phyloP scores from a whole-genome alignment of 2,888 invertebrate species.

The Altica lythri region DNA sequence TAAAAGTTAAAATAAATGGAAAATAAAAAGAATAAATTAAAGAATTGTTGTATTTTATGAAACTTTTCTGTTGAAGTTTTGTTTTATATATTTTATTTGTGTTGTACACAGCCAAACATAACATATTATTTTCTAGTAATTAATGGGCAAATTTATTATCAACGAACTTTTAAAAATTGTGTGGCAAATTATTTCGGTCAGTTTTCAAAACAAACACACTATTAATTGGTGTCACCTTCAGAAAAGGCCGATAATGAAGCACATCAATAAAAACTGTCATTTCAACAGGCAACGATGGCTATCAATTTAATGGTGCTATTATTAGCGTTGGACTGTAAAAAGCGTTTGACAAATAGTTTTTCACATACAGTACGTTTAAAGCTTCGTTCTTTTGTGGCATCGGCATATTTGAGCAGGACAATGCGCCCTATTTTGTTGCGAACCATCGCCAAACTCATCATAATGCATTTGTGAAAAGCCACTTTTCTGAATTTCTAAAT shows the following conservation, averaged over 20 bases:
- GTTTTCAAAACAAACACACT: conserved; percentile 43
- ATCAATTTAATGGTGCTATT: conserved; percentile 25
- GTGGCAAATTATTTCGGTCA: conserved; percentile 34
- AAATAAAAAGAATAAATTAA: no score
- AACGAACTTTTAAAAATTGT: no score
- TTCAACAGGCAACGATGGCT: conserved; percentile 38
- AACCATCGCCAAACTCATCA: no score
- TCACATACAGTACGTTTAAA: conserved; percentile 4
- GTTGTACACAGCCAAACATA: no score
- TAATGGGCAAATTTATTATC: no score
- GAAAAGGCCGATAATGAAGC: conserved; percentile 41
- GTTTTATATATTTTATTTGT: no score
- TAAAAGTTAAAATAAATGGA: no score
- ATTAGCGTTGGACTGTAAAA: conserved; percentile 17
- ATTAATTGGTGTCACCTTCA: conserved; percentile 44
- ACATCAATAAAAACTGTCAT: conserved; percentile 43
- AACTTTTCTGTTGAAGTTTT: no score
- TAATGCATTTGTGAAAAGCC: no score
- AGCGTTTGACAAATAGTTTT: conserved; percentile 23
- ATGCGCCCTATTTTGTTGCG: not conserved
- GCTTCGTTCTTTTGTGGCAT: not conserved
- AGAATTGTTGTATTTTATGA: no score
- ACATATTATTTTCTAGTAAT: no score
- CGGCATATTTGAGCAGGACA: conserved; percentile 2
- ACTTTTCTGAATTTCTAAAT: no score